A percentile compares a stretch with the other conserved stretches of the same genome.
Evolutionary conservation across 2,113 vertebrate species (phyloP).

Genomic region (Pterocles gutturalis): DNA sequence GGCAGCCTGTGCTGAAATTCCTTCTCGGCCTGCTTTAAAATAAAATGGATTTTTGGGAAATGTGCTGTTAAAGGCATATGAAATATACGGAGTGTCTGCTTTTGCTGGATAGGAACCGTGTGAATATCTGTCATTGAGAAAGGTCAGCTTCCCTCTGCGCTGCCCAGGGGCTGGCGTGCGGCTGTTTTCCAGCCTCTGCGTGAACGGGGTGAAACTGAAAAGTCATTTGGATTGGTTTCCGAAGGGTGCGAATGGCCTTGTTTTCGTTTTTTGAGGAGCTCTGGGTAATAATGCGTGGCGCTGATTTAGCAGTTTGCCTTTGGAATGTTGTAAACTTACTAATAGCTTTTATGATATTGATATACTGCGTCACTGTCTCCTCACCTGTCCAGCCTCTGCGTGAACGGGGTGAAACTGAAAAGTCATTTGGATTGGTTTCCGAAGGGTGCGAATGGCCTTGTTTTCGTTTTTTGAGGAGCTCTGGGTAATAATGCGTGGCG

Average conservation of each 20-base stretch:
- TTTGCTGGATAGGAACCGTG: accelerated
- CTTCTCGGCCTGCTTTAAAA: background rate
- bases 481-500: accelerated
- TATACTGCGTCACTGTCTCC: accelerated
- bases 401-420: accelerated
- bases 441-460: background rate
- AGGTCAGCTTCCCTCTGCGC: background rate
- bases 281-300: accelerated
- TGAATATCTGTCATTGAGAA: background rate
- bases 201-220: accelerated
- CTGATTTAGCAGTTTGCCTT: background rate
- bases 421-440: background rate
- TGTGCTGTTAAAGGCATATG: background rate
- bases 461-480: background rate
- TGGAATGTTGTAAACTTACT: background rate
- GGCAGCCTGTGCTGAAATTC: background rate
- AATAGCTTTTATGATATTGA: accelerated
- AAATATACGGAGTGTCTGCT: accelerated
- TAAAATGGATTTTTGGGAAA: background rate
- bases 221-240: background rate
- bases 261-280: background rate
- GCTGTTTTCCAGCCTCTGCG: too few species aligned
- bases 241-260: background rate
- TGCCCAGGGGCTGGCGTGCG: background rate
- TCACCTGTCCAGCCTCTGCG: too few species aligned